Evolutionary conservation across 1,140 invertebrate species (phyloP).

Genomic region (Heliconius melpomene): DNA sequence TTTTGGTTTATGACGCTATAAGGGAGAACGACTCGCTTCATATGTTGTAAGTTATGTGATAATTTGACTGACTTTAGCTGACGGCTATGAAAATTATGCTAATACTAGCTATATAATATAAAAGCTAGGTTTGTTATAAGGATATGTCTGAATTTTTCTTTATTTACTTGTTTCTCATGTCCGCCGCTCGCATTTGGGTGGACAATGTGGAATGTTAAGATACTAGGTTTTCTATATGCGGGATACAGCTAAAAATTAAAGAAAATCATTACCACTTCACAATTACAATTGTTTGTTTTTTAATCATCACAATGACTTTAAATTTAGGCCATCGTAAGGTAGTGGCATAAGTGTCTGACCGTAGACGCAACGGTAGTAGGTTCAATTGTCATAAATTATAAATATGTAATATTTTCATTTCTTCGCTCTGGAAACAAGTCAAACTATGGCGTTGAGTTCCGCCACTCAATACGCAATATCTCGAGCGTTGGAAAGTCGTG

Average conservation of each 20-base stretch:
- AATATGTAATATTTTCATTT: background rate
- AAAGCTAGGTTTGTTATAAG: no score
- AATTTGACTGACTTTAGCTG: slow-evolving; percentile 5
- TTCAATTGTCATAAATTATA: background rate
- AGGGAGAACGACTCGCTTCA: background rate
- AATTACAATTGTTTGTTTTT: no score
- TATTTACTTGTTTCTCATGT: background rate
- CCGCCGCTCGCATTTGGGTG: no score
- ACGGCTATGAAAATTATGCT: background rate
- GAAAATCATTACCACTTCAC: no score
- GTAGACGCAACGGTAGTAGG: background rate
- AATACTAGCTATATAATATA: background rate
- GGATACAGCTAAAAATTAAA: no score
- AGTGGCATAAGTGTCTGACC: background rate
- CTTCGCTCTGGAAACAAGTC: background rate
- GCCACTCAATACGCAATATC: background rate
- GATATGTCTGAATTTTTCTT: background rate
- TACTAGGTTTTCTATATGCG: no score
- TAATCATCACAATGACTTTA: no score
- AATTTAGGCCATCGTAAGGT: background rate
- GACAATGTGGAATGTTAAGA: no score
- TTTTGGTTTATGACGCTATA: background rate
- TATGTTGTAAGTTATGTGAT: slow-evolving; percentile 11
- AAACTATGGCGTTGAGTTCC: background rate
- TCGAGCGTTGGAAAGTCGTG: background rate